Percentiles rank a stretch among this genome's conserved stretches.
Conservation (phyloP, 2,888 invertebrate species). For the Stenoptilia bipunctidactyla region DNA sequence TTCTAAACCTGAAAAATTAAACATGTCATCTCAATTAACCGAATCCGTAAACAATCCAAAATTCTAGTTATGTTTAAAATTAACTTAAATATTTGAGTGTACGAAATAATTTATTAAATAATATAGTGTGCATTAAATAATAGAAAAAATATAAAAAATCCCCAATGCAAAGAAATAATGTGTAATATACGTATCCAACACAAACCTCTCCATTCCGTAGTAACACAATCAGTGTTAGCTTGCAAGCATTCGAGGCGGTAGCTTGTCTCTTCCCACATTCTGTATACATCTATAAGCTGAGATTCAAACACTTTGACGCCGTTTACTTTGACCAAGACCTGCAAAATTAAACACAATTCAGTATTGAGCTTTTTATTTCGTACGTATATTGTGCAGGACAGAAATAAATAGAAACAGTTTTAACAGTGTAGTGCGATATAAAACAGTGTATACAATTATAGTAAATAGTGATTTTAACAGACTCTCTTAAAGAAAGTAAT, state of each 20-base stretch:
- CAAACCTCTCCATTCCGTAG: slow-evolving; percentile 83
- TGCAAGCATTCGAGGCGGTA: slow-evolving; percentile 90
- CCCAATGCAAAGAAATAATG: too few relatives aligned
- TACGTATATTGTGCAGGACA: neutral
- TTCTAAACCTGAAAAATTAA: slow-evolving; percentile 73
- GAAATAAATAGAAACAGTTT: neutral
- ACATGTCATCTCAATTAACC: too few relatives aligned
- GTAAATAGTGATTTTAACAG: too few relatives aligned
- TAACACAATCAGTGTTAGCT: slow-evolving; percentile 82
- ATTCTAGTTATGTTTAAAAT: too few relatives aligned
- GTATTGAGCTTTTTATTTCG: neutral
- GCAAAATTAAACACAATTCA: slow-evolving; percentile 11
- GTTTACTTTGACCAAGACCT: slow-evolving; percentile 72
- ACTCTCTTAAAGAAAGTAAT: too few relatives aligned
- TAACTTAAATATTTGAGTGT: too few relatives aligned
- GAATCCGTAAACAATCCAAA: too few relatives aligned
- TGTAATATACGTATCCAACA: too few relatives aligned
- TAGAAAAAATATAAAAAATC: too few relatives aligned
- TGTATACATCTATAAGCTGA: slow-evolving; percentile 76
- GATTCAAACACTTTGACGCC: slow-evolving; percentile 72
- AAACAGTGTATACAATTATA: too few relatives aligned
- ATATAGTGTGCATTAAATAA: too few relatives aligned
- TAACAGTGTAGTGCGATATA: neutral
- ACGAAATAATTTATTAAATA: too few relatives aligned
- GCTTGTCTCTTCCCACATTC: slow-evolving; percentile 96